A percentile compares a stretch with the other conserved stretches of the same genome.
phyloP scores from a whole-genome alignment of 1,140 invertebrate genomes.

The Heliothis virescens region DNA sequence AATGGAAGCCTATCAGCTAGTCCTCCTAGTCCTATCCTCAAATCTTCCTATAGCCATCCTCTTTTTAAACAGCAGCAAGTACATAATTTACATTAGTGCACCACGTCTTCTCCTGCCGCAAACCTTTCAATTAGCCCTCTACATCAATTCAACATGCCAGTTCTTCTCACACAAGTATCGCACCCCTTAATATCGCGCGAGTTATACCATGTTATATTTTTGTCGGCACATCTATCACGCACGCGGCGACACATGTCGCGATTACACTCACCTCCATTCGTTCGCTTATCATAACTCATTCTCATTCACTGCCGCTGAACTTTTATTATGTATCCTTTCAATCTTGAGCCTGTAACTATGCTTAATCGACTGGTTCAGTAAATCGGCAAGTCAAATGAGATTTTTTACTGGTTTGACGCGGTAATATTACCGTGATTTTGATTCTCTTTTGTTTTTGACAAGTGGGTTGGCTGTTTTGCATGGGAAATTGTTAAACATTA shows the following conservation, averaged over 20 bases:
- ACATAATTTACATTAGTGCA: too few species aligned
- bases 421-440: too few species aligned
- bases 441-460: too few species aligned
- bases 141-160: background rate
- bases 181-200: slow-evolving; percentile 42
- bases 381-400: background rate
- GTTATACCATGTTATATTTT: slow-evolving; percentile 48
- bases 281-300: slow-evolving; percentile 56
- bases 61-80: too few species aligned
- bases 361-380: background rate
- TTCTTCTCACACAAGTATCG: background rate
- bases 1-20: too few species aligned
- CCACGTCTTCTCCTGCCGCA: background rate
- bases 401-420: background rate
- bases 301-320: slow-evolving; percentile 52
- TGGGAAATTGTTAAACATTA: too few species aligned
- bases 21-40: too few species aligned
- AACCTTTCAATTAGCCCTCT: background rate
- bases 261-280: slow-evolving; percentile 64
- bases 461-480: too few species aligned
- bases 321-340: slow-evolving; percentile 45
- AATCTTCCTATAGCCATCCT: too few species aligned
- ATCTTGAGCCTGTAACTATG: slow-evolving; percentile 8
- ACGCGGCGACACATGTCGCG: slow-evolving; percentile 68
- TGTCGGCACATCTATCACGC: slow-evolving; percentile 71